Percentiles rank a stretch among this genome's conserved stretches.
These are phyloP conservation scores for Ammospiza nelsoni DNA, from an alignment of 2,113 vertebrate species.

Conservation along the genomic window DNA sequence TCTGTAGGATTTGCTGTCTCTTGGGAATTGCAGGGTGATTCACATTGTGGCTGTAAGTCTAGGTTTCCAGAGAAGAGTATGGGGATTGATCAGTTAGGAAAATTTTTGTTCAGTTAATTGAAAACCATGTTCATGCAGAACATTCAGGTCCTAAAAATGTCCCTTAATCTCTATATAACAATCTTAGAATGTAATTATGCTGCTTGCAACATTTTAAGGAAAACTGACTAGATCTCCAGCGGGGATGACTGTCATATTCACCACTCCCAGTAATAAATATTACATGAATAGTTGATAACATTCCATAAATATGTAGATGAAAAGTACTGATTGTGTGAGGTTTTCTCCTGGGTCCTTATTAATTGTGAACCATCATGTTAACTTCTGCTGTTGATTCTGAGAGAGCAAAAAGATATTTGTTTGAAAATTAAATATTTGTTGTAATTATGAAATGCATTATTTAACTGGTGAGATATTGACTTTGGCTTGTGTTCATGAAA, in stretches of 20 bases:
- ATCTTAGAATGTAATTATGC: not conserved
- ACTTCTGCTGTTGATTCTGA: slow-evolving; percentile 22
- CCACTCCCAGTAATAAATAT: slow-evolving; percentile 40
- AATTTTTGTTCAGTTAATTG: not conserved
- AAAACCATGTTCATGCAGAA: slow-evolving; percentile 1
- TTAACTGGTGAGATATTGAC: not conserved
- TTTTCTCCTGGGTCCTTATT: slow-evolving; percentile 49
- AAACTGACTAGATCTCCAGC: not conserved
- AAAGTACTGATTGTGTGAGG: slow-evolving; percentile 25
- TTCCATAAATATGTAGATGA: slow-evolving; percentile 47
- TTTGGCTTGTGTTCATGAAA: not conserved
- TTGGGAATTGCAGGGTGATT: slow-evolving; percentile 42
- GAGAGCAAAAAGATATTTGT: slow-evolving; percentile 42
- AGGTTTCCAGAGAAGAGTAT: not conserved
- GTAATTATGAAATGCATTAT: slow-evolving; percentile 30
- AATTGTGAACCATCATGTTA: slow-evolving; percentile 56
- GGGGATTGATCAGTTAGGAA: not conserved
- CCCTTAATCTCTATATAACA: not conserved
- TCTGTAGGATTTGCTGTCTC: slow-evolving; percentile 17
- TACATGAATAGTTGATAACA: slow-evolving; percentile 10
- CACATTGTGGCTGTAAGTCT: not conserved
- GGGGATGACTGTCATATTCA: not conserved
- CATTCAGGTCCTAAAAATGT: not conserved
- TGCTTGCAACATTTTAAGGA: not conserved
- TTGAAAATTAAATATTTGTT: slow-evolving; percentile 49